Evolutionary conservation across 2,888 invertebrate species (phyloP), one percentile per base, ranked within the genome.

Genomic region (Pterostichus madidus): DNA sequence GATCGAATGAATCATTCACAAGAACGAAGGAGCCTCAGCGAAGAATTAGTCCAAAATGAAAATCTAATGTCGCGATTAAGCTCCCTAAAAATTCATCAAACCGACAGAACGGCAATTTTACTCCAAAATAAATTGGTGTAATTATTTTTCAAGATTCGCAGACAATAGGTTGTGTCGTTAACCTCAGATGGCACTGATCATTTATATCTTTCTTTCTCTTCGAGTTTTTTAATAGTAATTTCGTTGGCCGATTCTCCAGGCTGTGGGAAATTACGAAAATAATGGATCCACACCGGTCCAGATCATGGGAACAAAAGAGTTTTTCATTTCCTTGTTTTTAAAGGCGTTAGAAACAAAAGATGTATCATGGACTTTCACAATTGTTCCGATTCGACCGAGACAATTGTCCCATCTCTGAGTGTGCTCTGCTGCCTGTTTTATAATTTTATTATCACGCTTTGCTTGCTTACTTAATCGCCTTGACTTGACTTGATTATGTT

Each of bases 121-220:
- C 46, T 44, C 75, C 46, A 6, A 81, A 75, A 81, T 81, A 75
- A 81, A 81, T 81, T 75, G 81, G 59, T 13, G 81, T 73, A 81
- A 81, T 81, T 81, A 81, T 73, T 81, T 81, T 75, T 75, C 75
- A 71, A 81, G 59, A 81, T 61, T 32, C 81, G 13, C 39, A 68
- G 75, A 81, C 81, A 81, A 81, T 81, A 75, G 81, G 15, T 44
- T 35, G 17, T 75, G 71, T 52, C 73, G 59, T 81, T 81, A 81
- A 81, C 81, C 81, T 75, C 81, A 81, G 81, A 75, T 81, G 73
- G 32, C 61, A 44, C 56, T 71, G 59, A 61, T 81, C 81, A 81
- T 75, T 81, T 75, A 81, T 73, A 75, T 53, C 61, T 81, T 75
- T 75, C 75, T 81, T 73, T 71, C 53, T 61, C 17, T 39, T 64